Evolutionary conservation across 2,888 invertebrate species (phyloP).

Genomic region (Pandemis heparana): DNA sequence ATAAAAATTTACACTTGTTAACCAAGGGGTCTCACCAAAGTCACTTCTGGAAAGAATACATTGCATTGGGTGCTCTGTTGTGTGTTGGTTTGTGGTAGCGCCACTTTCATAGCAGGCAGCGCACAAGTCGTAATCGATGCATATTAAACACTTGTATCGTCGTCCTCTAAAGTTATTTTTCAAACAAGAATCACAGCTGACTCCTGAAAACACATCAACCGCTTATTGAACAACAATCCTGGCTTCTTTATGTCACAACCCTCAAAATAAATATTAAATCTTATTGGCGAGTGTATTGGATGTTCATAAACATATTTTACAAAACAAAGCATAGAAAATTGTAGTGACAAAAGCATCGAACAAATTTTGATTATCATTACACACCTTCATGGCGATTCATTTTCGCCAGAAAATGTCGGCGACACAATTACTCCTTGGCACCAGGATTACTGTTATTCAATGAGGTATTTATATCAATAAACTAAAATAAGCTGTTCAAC

Average conservation of each 20-base stretch:
- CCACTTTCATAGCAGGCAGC: conserved; percentile 97
- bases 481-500: conserved; percentile 85
- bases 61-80: conserved; percentile 99
- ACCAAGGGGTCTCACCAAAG: conserved; percentile 89
- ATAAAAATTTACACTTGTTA: conserved; percentile 26
- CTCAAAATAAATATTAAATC: conserved; percentile 26
- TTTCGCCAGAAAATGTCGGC: conserved; percentile 85
- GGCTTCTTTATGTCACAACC: conserved; percentile 3
- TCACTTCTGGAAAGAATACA: conserved; percentile 98
- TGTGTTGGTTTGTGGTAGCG: conserved; percentile 96
- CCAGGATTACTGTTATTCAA: conserved; percentile 79
- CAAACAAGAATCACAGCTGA: conserved; percentile 99
- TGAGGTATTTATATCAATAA: conserved; percentile 83
- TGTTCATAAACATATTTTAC: conserved; percentile 25
- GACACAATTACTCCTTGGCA: conserved; percentile 80
- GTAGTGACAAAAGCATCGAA: conserved; percentile 82
- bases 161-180: conserved; percentile 99
- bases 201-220: conserved; percentile 90
- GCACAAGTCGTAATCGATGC: conserved; percentile 99
- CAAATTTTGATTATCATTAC: conserved; percentile 86
- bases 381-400: conserved; percentile 99
- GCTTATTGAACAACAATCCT: conserved; percentile 62
- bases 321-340: conserved; percentile 62
- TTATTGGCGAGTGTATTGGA: conserved; percentile 8
- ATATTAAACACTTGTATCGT: conserved; percentile 99